Base-by-base conservation (phyloP, 2,113 vertebrate genomes). In the Odocoileus virginianus region DNA sequence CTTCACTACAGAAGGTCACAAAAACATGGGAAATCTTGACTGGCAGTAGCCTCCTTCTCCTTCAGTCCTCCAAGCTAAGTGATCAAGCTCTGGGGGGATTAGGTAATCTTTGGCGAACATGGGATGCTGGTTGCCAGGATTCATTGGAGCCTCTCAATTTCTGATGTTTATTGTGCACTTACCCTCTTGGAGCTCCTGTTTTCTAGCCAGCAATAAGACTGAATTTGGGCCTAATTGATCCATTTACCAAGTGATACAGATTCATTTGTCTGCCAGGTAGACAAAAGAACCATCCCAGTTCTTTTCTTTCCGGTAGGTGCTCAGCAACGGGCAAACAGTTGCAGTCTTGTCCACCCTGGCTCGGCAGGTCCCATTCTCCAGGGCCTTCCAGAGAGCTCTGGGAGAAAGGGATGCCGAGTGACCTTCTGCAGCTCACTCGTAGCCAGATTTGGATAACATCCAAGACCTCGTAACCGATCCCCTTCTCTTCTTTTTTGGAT, bases 381-480 rank as follows among this genome's bases (percentile, higher is more conserved):
- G 61, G 83, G 60, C 54, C 82, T 36, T 15, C 19, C 16, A 21
- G 60, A 45, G 47, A 87, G 21, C 30, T 71, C 52, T 76, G 50
- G 45, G 10, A 30, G 95, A 27, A 64, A 82, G 43, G 3, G 57
- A 16, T 15, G 52, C 74, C 64, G 25, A 40, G 19, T 36, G 25
- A 50, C 74, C 97, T 95, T 91, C 67, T 17, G 28, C 52, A 89
- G 27, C 25, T 93, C 90, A 91, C 89, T 85, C 61, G 82, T 88
- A 95, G 40, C 1, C 54, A 96, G 79, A 93, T 52, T 94, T 98
- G 98, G 96, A 85, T 33, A n/a, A 25, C 6, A 6, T 97, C 96
- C 98, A 98, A 94, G 94, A 84, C 61, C 91, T 90, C 54, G 0
- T 1, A 64, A 82, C 5, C 2, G 28, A 58, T 90, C 85, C 67